A percentile compares a stretch with the other conserved stretches of the same genome.
phyloP scores from a whole-genome alignment of 2,113 vertebrate genomes.

The Megaceryle torquata region DNA sequence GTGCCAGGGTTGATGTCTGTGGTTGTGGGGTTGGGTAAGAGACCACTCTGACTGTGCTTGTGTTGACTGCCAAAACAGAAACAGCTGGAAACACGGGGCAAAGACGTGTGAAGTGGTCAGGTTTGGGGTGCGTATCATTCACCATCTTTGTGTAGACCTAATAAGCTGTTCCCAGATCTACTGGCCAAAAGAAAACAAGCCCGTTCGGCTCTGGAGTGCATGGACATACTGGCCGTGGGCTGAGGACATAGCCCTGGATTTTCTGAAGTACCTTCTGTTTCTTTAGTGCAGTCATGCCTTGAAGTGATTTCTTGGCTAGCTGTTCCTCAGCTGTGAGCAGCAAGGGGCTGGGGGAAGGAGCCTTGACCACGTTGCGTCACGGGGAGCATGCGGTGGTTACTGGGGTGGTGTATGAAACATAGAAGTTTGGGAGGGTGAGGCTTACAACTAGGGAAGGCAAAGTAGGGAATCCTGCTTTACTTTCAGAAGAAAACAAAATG shows the following conservation, averaged over 20 bases:
- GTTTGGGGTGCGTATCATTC: background rate
- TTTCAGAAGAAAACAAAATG: background rate
- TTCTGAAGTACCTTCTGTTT: background rate
- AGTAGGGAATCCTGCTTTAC: no score
- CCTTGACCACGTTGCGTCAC: no score
- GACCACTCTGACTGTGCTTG: fast-evolving
- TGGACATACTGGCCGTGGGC: background rate
- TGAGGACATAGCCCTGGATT: background rate
- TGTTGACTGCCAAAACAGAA: background rate
- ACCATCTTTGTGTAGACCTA: background rate
- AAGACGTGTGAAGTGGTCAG: background rate
- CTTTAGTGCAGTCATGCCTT: background rate
- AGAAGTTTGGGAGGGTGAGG: background rate
- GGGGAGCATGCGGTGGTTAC: background rate
- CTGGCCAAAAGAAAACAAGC: background rate
- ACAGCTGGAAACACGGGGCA: background rate
- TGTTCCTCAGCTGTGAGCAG: background rate
- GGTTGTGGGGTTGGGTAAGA: background rate
- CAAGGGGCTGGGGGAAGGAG: no score
- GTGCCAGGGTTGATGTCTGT: background rate
- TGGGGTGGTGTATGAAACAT: background rate
- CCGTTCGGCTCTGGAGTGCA: background rate
- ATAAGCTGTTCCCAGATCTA: background rate
- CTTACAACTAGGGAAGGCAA: background rate
- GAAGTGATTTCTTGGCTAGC: background rate